These are phyloP conservation scores for Tetranychus truncatus DNA, from an alignment of 2,888 invertebrate genomes.

Conservation along the genomic window DNA sequence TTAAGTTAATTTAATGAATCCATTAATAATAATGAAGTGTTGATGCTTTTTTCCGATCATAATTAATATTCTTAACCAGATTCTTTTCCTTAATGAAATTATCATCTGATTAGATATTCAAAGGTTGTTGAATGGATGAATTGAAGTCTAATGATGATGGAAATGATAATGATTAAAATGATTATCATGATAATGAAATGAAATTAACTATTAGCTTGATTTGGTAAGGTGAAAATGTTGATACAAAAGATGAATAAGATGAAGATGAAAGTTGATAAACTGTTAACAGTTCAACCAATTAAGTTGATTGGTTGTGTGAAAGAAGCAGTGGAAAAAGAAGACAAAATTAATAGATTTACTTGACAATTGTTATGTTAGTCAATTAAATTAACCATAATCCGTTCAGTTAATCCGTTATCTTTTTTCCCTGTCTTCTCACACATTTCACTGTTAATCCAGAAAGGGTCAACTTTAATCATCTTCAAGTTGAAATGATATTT, in stretches of 20 bases:
- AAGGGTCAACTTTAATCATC: no score
- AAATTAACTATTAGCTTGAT: background rate
- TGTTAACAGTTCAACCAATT: background rate
- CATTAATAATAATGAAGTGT: background rate
- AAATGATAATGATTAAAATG: background rate
- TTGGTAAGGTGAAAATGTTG: background rate
- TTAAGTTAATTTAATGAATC: background rate
- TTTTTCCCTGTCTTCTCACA: no score
- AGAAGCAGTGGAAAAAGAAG: background rate
- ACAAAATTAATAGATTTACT: background rate
- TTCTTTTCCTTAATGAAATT: background rate
- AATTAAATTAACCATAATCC: no score
- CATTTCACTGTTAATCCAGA: no score
- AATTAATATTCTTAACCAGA: no score
- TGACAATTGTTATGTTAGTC: no score
- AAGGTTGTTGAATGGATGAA: background rate
- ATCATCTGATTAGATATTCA: background rate
- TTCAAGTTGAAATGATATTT: no score
- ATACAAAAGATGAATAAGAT: background rate
- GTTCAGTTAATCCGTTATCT: no score
- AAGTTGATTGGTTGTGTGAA: background rate
- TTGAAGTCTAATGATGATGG: background rate
- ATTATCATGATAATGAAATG: background rate
- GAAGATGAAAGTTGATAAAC: background rate
- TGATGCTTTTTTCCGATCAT: no score